Evolutionary conservation across 1,140 invertebrate genomes (phyloP).

Genomic region (Temnothorax longispinosus): DNA sequence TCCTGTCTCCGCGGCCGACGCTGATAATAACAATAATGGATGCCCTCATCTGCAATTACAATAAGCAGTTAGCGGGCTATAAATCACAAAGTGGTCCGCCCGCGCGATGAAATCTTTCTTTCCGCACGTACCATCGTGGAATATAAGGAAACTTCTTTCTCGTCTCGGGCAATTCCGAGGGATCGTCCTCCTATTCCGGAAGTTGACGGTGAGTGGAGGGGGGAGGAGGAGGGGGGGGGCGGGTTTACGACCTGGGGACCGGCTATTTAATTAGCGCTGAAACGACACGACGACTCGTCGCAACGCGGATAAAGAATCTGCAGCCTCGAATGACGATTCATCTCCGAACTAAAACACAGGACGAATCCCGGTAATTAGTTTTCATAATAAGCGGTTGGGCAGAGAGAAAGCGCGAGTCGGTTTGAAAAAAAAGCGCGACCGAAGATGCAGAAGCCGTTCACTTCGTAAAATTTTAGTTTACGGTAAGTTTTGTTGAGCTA

Average conservation of each 20-base stretch:
- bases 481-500: not conserved
- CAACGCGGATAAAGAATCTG: slow-evolving; percentile 21
- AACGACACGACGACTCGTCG: slow-evolving; percentile 6
- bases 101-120: slow-evolving; percentile 64
- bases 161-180: slow-evolving; percentile 47
- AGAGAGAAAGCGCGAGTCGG: not conserved
- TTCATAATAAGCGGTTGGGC: slow-evolving; percentile 34
- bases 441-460: not conserved
- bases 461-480: slow-evolving; percentile 17
- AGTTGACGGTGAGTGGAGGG: slow-evolving; percentile 47
- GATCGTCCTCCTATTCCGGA: slow-evolving; percentile 42
- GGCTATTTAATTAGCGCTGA: slow-evolving; percentile 69
- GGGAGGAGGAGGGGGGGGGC: not conserved
- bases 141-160: slow-evolving; percentile 70
- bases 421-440: not conserved
- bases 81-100: slow-evolving; percentile 66
- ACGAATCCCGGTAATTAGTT: slow-evolving; percentile 65
- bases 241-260: not conserved
- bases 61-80: slow-evolving; percentile 69
- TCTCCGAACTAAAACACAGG: slow-evolving; percentile 38
- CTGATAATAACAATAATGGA: slow-evolving; percentile 64
- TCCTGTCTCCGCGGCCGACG: not conserved
- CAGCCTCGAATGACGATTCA: not conserved
- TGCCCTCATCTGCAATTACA: slow-evolving; percentile 72
- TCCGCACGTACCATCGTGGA: slow-evolving; percentile 8